phyloP scores from a whole-genome alignment of 2,797 vertebrate species.

The Denticeps clupeoides region DNA sequence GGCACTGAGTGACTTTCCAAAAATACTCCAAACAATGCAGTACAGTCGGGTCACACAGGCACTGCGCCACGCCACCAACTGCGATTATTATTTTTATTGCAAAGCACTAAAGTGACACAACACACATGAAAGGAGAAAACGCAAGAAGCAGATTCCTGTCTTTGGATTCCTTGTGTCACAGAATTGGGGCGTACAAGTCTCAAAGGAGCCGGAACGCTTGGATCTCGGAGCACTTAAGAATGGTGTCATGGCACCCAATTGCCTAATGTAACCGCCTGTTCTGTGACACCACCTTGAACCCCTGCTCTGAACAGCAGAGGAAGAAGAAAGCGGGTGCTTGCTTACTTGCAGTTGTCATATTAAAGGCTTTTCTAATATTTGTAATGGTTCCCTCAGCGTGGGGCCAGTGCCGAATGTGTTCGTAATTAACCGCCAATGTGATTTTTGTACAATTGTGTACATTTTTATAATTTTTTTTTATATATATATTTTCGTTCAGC shows the following conservation, averaged over 20 bases:
- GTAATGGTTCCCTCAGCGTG: slow-evolving; percentile 1
- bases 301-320: slow-evolving; percentile 17
- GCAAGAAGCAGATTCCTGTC: slow-evolving; percentile 15
- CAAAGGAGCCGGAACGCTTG: slow-evolving; percentile 19
- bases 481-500: slow-evolving; percentile 1
- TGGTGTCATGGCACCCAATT: slow-evolving; percentile 27
- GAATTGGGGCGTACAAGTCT: slow-evolving; percentile 20
- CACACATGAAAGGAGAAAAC: slow-evolving; percentile 24
- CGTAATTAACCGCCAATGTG: not conserved
- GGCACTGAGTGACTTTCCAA: slow-evolving; percentile 34
- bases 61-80: slow-evolving; percentile 17
- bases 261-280: slow-evolving; percentile 26
- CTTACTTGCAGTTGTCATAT: slow-evolving; percentile 5
- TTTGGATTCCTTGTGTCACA: slow-evolving; percentile 17
- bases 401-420: not conserved
- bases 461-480: too few relatives aligned
- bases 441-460: too few relatives aligned
- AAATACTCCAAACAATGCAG: slow-evolving; percentile 37
- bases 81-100: slow-evolving; percentile 5
- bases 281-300: slow-evolving; percentile 34
- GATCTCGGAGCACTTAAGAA: slow-evolving; percentile 29
- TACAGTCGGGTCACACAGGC: slow-evolving; percentile 10
- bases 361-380: slow-evolving; percentile 4
- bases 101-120: slow-evolving; percentile 12
- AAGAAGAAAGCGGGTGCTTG: not conserved